A percentile compares a stretch with the other conserved stretches of the same genome.
phyloP scores from a whole-genome alignment of 2,113 vertebrate genomes.

The Panthera uncia region DNA sequence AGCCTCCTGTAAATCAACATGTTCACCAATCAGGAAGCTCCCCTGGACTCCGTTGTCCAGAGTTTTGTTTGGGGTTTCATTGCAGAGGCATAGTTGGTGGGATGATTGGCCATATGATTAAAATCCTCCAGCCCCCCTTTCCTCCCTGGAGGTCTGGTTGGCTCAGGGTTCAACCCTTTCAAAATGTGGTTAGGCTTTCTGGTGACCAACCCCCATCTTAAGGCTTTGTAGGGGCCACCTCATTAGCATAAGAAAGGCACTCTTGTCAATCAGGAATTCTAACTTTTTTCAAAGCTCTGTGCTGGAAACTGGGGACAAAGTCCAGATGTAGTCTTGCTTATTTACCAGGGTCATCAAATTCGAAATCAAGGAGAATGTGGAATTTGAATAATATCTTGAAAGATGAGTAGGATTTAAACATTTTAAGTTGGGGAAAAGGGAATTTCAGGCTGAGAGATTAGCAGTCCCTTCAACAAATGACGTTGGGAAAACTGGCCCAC shows the following conservation, averaged over 20 bases:
- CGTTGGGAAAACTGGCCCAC: too few relatives aligned
- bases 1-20: neutral
- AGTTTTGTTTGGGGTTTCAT: neutral
- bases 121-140: neutral
- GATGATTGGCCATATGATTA: neutral
- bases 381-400: slow-evolving; percentile 2
- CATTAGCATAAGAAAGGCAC: neutral
- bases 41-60: neutral
- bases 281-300: neutral
- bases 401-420: neutral
- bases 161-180: neutral
- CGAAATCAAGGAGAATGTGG: neutral
- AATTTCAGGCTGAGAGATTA: neutral
- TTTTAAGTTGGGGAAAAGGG: neutral
- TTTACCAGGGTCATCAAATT: neutral
- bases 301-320: neutral
- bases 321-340: neutral
- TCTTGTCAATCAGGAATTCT: neutral
- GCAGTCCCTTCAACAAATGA: too few relatives aligned
- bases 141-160: neutral
- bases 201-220: neutral
- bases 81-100: neutral
- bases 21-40: neutral
- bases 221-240: neutral
- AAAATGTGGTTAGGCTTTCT: neutral